Base-by-base conservation (phyloP, 1,140 invertebrate species). In the Sitodiplosis mosellana region DNA sequence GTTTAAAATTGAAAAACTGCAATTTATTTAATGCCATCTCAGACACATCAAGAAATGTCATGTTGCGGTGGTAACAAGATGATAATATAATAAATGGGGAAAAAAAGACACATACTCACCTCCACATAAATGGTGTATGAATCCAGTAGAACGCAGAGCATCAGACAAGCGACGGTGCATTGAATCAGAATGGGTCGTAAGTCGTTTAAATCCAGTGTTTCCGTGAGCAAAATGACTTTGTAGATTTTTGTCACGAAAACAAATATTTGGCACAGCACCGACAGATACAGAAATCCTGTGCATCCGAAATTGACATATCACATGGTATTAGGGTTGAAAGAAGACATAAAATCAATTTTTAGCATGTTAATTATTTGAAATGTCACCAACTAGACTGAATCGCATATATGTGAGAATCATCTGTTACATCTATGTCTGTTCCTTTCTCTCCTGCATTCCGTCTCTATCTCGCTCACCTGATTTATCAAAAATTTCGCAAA, bases 1-100 rank as follows among this genome's bases (percentile, higher is more conserved):
- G 11, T 72, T 69, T 2, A 73, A 56, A 48, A 67, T 66, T 53
- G 76, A 76, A 56, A 78, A 77, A 49, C 2, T 43, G 19, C 15
- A 20, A 22, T 43, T 15, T 18, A 43, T 43, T 12, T 20, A 22
- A 15, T 15, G 15, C 10, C 18, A 43, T 18, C 3, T 43, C 6
- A 3, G 10, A 43, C 19, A n/a, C 7, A 43, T 20, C 12, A 4
- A 20, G n/a, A 20, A 7, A 20, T 20, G 18, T 18, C 19, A 43
- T 36, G 33, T 20, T 5, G 5, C 12, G 5, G 18, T 22, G 5
- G 3, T 4, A 14, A 22, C 7, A 20, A 17, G 12, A 5, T 7
- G 7, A 20, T 19, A 5, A 20, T 44, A 15, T 12, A 14, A 18
- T 22, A 44, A 44, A 5, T 7, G 6, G 2, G 10, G 18, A 18